A percentile compares a stretch with the other conserved stretches of the same genome.
These are phyloP conservation scores for Lordiphosa mommai DNA, from an alignment of 1,140 invertebrate genomes.

Conservation along the genomic window DNA sequence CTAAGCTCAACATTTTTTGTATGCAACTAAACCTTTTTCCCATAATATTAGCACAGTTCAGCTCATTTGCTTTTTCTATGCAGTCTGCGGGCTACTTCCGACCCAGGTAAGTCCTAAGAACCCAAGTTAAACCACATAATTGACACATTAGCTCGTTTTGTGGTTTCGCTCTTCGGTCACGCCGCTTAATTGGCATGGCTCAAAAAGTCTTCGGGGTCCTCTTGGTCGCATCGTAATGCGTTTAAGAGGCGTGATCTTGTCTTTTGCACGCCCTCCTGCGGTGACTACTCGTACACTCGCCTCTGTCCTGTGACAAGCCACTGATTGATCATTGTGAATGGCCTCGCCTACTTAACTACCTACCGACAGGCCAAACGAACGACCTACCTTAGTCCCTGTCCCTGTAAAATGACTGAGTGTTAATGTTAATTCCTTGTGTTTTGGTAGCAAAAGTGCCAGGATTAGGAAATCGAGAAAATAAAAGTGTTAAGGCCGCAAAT, in stretches of 20 bases:
- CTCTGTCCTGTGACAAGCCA: slow-evolving; percentile 20
- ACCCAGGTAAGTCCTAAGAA: slow-evolving; percentile 14
- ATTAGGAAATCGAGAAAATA: slow-evolving; percentile 30
- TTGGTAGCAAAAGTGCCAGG: slow-evolving; percentile 66
- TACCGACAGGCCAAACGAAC: neutral
- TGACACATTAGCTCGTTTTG: slow-evolving; percentile 71
- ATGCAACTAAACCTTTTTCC: no score
- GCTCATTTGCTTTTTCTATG: no score
- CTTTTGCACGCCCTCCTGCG: slow-evolving; percentile 74
- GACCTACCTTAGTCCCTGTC: slow-evolving; percentile 8
- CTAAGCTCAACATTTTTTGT: no score
- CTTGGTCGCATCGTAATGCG: slow-evolving; percentile 45
- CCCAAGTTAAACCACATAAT: slow-evolving; percentile 61
- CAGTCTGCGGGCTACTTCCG: no score
- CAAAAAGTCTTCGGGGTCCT: slow-evolving; percentile 14
- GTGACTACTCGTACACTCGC: slow-evolving; percentile 23
- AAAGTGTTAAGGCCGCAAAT: slow-evolving; percentile 53
- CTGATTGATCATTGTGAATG: slow-evolving; percentile 71
- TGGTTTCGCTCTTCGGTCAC: slow-evolving; percentile 42
- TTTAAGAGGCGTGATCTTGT: slow-evolving; percentile 74
- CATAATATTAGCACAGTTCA: no score
- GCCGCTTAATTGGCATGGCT: slow-evolving; percentile 63
- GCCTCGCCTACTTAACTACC: slow-evolving; percentile 8
- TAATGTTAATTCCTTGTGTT: slow-evolving; percentile 45
- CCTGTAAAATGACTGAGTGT: slow-evolving; percentile 18